Base-by-base conservation (phyloP, 2,113 vertebrate genomes). In the Eulacestoma nigropectus region DNA sequence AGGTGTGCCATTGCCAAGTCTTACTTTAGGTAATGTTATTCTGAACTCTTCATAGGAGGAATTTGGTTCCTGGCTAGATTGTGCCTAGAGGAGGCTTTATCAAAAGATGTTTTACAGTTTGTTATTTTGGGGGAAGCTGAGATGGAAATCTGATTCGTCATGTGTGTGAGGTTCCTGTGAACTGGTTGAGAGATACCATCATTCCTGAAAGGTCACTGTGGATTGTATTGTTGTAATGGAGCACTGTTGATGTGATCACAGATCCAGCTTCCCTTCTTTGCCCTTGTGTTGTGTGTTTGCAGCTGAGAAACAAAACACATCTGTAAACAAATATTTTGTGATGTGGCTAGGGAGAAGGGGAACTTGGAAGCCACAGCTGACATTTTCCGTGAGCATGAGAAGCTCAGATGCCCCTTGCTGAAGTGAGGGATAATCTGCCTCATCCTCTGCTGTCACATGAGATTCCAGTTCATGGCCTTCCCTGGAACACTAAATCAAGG, bases 131-230 rank as follows among this genome's bases (percentile, higher is more conserved):
- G 82, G 84, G 60, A 85, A 86, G 80, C 17, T 12, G 59, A 57
- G 50, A 6, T 70, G 47, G n/a, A 83, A 63, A 60, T 50, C 4
- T 2, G 47, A 8, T 29, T 70, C 0, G 3, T 85, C 57, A 23
- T 29, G 50, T 29, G 64, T 20, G 39, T 47, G 75, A 39, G 44
- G n/a, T 90, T 90, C 52, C 37, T 81, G 64, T 76, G 79, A 59
- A 74, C 5, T 6, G 22, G 23, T 2, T 14, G 39, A 19, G n/a
- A 60, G 77, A 49, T n/a, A 55, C 22, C 32, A 46, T 70, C 50
- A 6, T 47, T 65, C 46, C 82, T 74, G 83, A 92, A 88, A 95
- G 96, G 93, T 83, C 92, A 81, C 44, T 64, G 74, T 44, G 76
- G 49, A 20, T 41, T 69, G 53, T 30, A 9, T 37, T 74, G 7